phyloP scores from a whole-genome alignment of 2,797 vertebrate species.

The Vipera latastei region DNA sequence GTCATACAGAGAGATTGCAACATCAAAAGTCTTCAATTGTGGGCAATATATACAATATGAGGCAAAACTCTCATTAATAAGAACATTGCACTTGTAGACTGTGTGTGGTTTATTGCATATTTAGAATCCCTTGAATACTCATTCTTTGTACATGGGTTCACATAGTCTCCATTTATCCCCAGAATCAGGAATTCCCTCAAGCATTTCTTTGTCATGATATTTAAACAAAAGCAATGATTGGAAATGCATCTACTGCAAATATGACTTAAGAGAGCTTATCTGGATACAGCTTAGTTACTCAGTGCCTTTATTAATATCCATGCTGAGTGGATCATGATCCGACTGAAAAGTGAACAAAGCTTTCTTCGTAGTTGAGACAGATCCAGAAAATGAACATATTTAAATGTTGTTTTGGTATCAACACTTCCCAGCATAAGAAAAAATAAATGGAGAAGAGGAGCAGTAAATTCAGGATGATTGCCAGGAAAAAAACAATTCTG shows the following conservation, averaged over 20 bases:
- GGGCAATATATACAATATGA: not conserved
- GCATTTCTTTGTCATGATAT: not conserved
- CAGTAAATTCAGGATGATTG: not conserved
- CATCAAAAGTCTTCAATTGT: accelerated
- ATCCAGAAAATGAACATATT: not conserved
- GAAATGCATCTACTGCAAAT: not conserved
- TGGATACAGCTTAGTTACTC: slow-evolving; percentile 6
- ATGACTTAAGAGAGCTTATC: not conserved
- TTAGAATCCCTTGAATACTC: not conserved
- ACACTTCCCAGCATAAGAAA: not conserved
- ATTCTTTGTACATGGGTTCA: not conserved
- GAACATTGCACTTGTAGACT: not conserved
- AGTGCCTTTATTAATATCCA: not conserved
- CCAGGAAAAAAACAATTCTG: not conserved
- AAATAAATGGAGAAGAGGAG: not conserved
- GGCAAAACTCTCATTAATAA: not conserved
- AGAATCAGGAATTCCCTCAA: not conserved
- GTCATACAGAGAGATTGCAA: not conserved
- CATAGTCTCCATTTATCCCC: not conserved
- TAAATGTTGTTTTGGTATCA: not conserved
- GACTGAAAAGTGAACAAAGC: slow-evolving; percentile 10
- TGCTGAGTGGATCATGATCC: not conserved
- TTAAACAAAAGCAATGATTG: not conserved
- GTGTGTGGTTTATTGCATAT: not conserved
- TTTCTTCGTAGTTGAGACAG: not conserved